A percentile compares a stretch with the other conserved stretches of the same genome.
Evolutionary conservation across 1,140 invertebrate genomes (phyloP).

Genomic region (Galendromus occidentalis): DNA sequence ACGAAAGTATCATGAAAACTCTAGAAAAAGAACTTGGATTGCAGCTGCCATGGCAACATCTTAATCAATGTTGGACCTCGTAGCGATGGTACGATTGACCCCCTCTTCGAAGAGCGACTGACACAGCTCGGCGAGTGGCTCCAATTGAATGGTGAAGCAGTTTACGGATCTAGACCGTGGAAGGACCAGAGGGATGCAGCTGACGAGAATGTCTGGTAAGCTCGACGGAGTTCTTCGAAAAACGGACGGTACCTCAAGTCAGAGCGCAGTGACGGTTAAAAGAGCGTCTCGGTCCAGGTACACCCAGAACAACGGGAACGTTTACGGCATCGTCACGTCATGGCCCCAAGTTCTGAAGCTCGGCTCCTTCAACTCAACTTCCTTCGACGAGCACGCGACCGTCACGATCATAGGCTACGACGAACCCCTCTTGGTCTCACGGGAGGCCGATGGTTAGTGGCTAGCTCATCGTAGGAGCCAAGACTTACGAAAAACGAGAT

Average conservation of each 20-base stretch:
- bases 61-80: background rate
- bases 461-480: no score
- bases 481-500: no score
- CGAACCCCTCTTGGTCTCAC: background rate
- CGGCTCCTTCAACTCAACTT: slow-evolving; percentile 23
- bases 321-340: slow-evolving; percentile 42
- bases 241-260: background rate
- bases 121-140: slow-evolving; percentile 32
- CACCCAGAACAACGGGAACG: slow-evolving; percentile 33
- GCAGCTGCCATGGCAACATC: slow-evolving; percentile 8
- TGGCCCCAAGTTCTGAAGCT: slow-evolving; percentile 42
- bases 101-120: slow-evolving; percentile 34
- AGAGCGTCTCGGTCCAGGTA: slow-evolving; percentile 29
- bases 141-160: slow-evolving; percentile 30
- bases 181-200: background rate
- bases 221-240: slow-evolving; percentile 30
- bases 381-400: slow-evolving; percentile 15
- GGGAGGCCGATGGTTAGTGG: no score
- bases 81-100: slow-evolving; percentile 26
- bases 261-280: background rate
- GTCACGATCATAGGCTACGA: slow-evolving; percentile 24
- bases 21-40: background rate
- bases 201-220: slow-evolving; percentile 28
- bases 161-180: slow-evolving; percentile 24
- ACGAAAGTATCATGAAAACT: no score